These are phyloP conservation scores for Stegophylla sp. DNA, from an alignment of 2,888 invertebrate genomes.

Conservation along the genomic window DNA sequence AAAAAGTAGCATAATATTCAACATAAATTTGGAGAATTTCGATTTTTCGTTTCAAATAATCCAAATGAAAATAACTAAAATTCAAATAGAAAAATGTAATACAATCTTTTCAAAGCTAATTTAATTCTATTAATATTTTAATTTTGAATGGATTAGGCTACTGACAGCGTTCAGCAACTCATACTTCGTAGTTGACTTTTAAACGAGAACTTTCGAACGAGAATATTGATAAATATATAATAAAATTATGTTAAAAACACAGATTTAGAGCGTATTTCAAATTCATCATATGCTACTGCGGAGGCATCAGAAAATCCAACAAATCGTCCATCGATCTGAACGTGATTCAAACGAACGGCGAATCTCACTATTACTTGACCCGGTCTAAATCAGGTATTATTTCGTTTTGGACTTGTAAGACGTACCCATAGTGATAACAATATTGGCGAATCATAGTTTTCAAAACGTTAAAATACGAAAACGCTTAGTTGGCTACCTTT, in stretches of 20 bases:
- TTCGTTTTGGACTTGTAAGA: background rate
- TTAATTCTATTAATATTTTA: too few relatives aligned
- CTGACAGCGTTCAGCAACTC: too few relatives aligned
- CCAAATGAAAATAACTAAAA: too few relatives aligned
- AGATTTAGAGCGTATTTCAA: slow-evolving; percentile 66
- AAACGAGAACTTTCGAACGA: background rate
- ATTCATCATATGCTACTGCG: slow-evolving; percentile 64
- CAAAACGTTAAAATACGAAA: background rate
- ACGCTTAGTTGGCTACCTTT: background rate
- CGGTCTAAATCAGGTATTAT: slow-evolving; percentile 47
- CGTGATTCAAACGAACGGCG: slow-evolving; percentile 38
- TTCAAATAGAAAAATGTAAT: too few relatives aligned
- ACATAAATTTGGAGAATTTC: too few relatives aligned
- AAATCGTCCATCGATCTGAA: slow-evolving; percentile 26
- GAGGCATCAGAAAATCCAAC: slow-evolving; percentile 61
- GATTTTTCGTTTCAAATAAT: too few relatives aligned
- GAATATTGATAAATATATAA: background rate
- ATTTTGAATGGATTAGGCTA: too few relatives aligned
- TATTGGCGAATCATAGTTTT: background rate
- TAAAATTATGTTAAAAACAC: slow-evolving; percentile 22
- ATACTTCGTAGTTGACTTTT: too few relatives aligned
- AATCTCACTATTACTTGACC: slow-evolving; percentile 38
- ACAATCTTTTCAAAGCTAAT: too few relatives aligned
- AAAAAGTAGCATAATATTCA: too few relatives aligned
- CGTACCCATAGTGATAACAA: background rate